Evolutionary conservation across 2,113 vertebrate species (phyloP).

Genomic region (Lepidothrix coronata): DNA sequence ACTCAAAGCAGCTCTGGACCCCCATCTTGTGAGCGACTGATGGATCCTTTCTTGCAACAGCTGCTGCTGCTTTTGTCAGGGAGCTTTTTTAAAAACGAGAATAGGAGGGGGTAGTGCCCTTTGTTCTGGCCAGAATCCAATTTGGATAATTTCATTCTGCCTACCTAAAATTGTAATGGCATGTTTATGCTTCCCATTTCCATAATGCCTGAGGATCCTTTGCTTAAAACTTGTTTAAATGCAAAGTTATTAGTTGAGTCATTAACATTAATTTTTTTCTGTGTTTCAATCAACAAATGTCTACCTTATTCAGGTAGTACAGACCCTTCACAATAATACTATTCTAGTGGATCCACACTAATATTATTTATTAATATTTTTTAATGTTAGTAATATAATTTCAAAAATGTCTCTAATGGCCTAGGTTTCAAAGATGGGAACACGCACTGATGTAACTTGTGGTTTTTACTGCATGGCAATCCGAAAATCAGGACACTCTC

Average conservation of each 20-base stretch:
- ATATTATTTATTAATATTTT: neutral
- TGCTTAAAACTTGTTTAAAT: constrained; percentile 39
- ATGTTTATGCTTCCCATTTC: constrained; percentile 38
- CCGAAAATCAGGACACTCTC: neutral
- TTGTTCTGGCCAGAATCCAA: constrained; percentile 50
- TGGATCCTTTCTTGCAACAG: neutral
- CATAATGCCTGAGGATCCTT: constrained; percentile 18
- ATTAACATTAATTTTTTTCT: constrained; percentile 17
- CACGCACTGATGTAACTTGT: neutral
- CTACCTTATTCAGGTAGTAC: neutral
- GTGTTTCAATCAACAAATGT: constrained; percentile 2
- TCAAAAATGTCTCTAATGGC: neutral
- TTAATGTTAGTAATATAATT: neutral
- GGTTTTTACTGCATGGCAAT: neutral
- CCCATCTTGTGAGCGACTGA: neutral
- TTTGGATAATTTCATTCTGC: constrained; percentile 46
- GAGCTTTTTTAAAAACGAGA: neutral
- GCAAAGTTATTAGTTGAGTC: constrained; percentile 19
- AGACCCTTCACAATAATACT: neutral
- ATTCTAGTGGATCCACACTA: neutral
- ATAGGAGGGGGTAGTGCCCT: neutral
- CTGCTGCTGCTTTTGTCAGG: neutral
- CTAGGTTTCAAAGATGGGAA: neutral
- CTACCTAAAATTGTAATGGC: constrained; percentile 40
- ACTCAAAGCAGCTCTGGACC: neutral